Evolutionary conservation across 1,140 invertebrate genomes (phyloP).

Genomic region (Lasaia peninsularis): DNA sequence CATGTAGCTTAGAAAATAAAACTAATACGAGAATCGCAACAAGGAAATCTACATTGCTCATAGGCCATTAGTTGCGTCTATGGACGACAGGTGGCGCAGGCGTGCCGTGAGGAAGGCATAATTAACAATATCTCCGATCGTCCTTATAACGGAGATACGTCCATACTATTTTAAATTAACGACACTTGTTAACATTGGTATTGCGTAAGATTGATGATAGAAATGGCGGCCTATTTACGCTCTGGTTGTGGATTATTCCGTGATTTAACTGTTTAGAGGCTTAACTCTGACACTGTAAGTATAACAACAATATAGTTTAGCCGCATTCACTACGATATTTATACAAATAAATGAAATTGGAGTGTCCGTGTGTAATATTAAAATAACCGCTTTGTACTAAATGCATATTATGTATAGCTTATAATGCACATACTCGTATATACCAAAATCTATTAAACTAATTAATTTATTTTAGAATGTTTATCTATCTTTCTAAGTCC

Average conservation of each 20-base stretch:
- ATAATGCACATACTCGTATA: no score
- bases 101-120: conserved; percentile 4
- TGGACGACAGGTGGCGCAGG: conserved; percentile 4
- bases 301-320: no score
- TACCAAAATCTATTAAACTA: no score
- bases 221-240: neutral
- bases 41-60: neutral
- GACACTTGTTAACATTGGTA: conserved; percentile 2
- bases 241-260: neutral
- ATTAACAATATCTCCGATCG: conserved; percentile 10
- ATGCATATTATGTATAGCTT: no score
- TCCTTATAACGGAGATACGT: conserved; percentile 5
- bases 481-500: no score
- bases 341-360: no score
- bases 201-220: conserved; percentile 2
- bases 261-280: neutral
- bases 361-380: no score
- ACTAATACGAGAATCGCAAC: neutral
- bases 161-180: conserved; percentile 7
- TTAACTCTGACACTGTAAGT: no score
- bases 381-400: no score
- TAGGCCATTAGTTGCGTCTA: neutral
- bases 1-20: conserved; percentile 1
- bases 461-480: no score
- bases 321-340: no score